Percentiles rank a stretch among this genome's conserved stretches.
Evolutionary conservation across 2,888 invertebrate genomes (phyloP).

Genomic region (Lycophotia porphyrea): DNA sequence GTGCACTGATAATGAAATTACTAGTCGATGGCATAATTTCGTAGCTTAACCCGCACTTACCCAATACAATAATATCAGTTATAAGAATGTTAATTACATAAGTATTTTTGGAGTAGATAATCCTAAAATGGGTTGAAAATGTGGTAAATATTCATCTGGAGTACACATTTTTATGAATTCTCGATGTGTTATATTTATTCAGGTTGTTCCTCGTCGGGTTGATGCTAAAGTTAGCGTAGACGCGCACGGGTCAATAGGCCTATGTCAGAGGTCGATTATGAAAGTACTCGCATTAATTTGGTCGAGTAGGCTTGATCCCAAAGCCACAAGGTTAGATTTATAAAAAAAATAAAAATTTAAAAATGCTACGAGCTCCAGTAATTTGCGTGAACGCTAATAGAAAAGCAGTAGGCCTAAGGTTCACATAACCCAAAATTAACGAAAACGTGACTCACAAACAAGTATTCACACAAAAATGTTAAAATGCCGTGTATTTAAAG

Average conservation of each 20-base stretch:
- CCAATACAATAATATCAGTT: slow-evolving; percentile 68
- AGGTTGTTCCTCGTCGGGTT: slow-evolving; percentile 29
- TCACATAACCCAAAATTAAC: slow-evolving; percentile 16
- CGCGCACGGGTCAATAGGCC: slow-evolving; percentile 43
- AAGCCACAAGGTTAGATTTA: slow-evolving; percentile 9
- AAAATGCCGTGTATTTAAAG: slow-evolving; percentile 30
- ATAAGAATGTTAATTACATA: slow-evolving; percentile 87
- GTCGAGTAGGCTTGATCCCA: slow-evolving; percentile 39
- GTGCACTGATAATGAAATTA: slow-evolving; percentile 65
- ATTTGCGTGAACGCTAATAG: background rate
- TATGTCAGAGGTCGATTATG: slow-evolving; percentile 55
- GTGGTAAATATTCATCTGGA: slow-evolving; percentile 6
- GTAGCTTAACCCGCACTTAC: slow-evolving; percentile 39
- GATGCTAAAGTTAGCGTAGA: slow-evolving; percentile 55
- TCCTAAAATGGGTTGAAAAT: slow-evolving; percentile 38
- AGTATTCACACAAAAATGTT: slow-evolving; percentile 27
- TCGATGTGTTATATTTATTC: slow-evolving; percentile 27
- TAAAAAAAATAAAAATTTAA: background rate
- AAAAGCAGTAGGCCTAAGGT: background rate
- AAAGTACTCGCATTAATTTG: slow-evolving; percentile 30
- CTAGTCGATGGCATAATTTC: slow-evolving; percentile 56
- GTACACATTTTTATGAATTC: slow-evolving; percentile 13
- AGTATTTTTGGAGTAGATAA: slow-evolving; percentile 70
- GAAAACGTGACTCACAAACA: slow-evolving; percentile 43
- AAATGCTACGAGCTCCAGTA: background rate